These are phyloP conservation scores for Patella caerulea DNA, from an alignment of 2,888 invertebrate genomes.

Conservation along the genomic window DNA sequence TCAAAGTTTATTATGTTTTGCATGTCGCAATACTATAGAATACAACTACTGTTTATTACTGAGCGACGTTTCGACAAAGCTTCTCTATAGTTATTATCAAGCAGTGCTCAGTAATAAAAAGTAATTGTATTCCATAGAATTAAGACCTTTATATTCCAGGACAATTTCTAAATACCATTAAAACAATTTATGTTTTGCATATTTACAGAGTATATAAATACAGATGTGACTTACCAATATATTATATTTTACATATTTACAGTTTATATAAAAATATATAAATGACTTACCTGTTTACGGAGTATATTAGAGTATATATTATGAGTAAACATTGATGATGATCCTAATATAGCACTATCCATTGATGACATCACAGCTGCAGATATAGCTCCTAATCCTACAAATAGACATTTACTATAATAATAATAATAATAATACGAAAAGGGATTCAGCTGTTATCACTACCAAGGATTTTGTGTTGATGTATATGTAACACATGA, in stretches of 20 bases:
- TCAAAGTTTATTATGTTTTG: too few species aligned
- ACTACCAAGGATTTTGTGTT: too few species aligned
- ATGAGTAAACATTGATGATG: conserved; percentile 64
- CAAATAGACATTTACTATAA: conserved; percentile 12
- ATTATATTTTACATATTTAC: background rate
- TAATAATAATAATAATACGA: background rate
- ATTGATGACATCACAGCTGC: conserved; percentile 68
- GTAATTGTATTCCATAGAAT: too few species aligned
- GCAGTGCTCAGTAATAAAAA: too few species aligned
- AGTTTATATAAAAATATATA: background rate
- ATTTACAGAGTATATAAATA: background rate
- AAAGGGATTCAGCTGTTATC: too few species aligned
- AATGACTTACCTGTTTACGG: conserved; percentile 43
- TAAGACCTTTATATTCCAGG: background rate
- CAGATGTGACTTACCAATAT: background rate
- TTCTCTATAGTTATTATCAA: too few species aligned
- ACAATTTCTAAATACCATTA: too few species aligned
- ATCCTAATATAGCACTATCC: conserved; percentile 63
- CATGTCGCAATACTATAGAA: too few species aligned
- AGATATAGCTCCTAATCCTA: conserved; percentile 58
- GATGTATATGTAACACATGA: too few species aligned
- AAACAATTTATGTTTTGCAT: background rate
- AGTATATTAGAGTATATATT: conserved; percentile 61
- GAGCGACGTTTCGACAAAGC: too few species aligned
- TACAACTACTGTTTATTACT: too few species aligned